Conservation (phyloP, 2,888 invertebrate species). For the Prenolepis imparis region DNA sequence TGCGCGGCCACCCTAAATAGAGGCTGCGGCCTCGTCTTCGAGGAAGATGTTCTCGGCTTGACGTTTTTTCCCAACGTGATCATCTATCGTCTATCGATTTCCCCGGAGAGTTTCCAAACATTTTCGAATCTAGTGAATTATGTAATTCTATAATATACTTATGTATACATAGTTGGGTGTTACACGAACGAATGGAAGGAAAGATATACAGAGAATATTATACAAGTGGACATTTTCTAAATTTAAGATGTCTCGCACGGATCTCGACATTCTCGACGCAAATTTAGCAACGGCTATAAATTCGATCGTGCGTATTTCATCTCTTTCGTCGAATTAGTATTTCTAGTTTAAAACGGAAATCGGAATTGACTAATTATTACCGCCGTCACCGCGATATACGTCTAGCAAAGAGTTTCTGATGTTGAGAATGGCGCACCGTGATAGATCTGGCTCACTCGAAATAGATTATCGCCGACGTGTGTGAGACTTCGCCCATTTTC, state of each 20-base stretch:
- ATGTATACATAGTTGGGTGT: not conserved
- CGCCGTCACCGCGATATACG: not conserved
- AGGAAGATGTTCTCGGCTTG: constrained; percentile 71
- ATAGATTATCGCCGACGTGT: constrained; percentile 77
- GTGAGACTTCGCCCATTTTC: constrained; percentile 72
- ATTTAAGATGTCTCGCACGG: not conserved
- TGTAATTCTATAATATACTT: not conserved
- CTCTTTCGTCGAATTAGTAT: constrained; percentile 5
- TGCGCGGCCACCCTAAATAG: constrained; percentile 81
- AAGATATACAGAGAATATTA: not conserved
- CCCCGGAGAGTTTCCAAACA: not conserved
- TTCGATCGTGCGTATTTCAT: not conserved
- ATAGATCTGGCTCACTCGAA: constrained; percentile 70
- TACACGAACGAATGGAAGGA: not conserved
- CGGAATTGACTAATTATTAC: not conserved
- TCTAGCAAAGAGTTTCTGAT: constrained; percentile 15
- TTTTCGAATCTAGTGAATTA: constrained; percentile 9
- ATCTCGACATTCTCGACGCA: not conserved
- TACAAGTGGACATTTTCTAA: not conserved
- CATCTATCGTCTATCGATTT: constrained; percentile 46
- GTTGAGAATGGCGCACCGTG: constrained; percentile 49
- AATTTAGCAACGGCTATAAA: not conserved
- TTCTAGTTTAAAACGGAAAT: constrained; percentile 13
- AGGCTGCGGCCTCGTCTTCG: constrained; percentile 71
- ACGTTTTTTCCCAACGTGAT: constrained; percentile 57